These are phyloP conservation scores for Delia radicum DNA, from an alignment of 1,140 invertebrate genomes.

Conservation along the genomic window DNA sequence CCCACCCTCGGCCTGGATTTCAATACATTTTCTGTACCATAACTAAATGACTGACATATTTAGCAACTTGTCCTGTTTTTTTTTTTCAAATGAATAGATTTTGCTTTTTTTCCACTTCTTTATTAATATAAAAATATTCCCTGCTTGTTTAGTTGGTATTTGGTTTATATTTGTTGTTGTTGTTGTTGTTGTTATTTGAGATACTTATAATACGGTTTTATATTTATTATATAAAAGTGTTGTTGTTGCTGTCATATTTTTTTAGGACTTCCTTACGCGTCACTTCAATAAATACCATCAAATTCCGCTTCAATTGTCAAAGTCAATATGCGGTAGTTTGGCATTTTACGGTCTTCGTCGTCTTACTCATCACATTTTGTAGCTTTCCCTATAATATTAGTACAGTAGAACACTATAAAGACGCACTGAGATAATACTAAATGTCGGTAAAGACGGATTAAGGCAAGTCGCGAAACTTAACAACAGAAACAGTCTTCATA, in stretches of 20 bases:
- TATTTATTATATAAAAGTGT: not conserved
- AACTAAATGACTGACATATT: not conserved
- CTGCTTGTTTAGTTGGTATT: not conserved
- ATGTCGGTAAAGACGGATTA: no score
- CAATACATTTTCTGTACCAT: not conserved
- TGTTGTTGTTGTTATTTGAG: not conserved
- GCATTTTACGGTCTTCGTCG: not conserved
- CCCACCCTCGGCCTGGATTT: not conserved
- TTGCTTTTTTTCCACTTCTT: not conserved
- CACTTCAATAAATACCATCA: slow-evolving; percentile 2
- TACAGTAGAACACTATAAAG: no score
- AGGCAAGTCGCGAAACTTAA: no score
- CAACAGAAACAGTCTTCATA: no score
- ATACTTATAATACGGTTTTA: not conserved
- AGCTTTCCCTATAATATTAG: not conserved
- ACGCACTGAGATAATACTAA: no score
- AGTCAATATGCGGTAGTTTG: not conserved
- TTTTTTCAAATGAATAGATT: not conserved
- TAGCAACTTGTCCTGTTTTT: not conserved
- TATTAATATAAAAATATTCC: not conserved
- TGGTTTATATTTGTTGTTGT: not conserved
- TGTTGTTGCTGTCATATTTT: not conserved
- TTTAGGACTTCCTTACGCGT: slow-evolving; percentile 1
- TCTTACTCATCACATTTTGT: not conserved
- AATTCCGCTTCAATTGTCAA: slow-evolving; percentile 2